Evolutionary conservation across 2,888 invertebrate species (phyloP).

Genomic region (Itoplectis maculator): DNA sequence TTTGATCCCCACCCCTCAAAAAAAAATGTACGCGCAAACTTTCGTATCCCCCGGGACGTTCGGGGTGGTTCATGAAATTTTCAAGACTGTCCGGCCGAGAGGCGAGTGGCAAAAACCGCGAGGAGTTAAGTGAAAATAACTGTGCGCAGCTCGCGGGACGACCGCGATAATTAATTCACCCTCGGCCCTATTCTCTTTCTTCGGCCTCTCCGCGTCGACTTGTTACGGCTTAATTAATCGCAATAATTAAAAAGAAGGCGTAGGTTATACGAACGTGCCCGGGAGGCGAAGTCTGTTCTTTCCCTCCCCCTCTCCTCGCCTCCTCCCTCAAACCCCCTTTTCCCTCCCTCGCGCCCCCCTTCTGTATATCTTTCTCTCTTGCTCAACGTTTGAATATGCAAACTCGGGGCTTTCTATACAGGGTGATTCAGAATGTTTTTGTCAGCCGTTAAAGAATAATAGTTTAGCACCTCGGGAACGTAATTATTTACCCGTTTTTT

Average conservation of each 20-base stretch:
- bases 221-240: slow-evolving; percentile 82
- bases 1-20: too few species aligned
- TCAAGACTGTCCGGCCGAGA: slow-evolving; percentile 3
- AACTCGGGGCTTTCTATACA: slow-evolving; percentile 72
- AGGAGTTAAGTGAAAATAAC: slow-evolving; percentile 43
- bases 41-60: not conserved
- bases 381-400: slow-evolving; percentile 80
- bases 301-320: slow-evolving; percentile 19
- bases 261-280: slow-evolving; percentile 69
- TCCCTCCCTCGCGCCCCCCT: too few species aligned
- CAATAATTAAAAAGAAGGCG: slow-evolving; percentile 82
- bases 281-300: slow-evolving; percentile 64
- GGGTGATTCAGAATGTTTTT: too few species aligned
- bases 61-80: not conserved
- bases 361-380: slow-evolving; percentile 57
- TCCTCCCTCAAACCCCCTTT: too few species aligned
- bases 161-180: slow-evolving; percentile 73
- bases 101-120: slow-evolving; percentile 12
- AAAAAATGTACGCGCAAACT: not conserved
- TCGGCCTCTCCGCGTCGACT: slow-evolving; percentile 69
- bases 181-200: slow-evolving; percentile 59
- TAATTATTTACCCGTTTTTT: too few species aligned
- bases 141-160: slow-evolving; percentile 47
- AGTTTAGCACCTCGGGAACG: too few species aligned
- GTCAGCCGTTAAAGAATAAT: too few species aligned